These are phyloP conservation scores for Rosalia funebris DNA, from an alignment of 2,888 invertebrate species.

Conservation along the genomic window DNA sequence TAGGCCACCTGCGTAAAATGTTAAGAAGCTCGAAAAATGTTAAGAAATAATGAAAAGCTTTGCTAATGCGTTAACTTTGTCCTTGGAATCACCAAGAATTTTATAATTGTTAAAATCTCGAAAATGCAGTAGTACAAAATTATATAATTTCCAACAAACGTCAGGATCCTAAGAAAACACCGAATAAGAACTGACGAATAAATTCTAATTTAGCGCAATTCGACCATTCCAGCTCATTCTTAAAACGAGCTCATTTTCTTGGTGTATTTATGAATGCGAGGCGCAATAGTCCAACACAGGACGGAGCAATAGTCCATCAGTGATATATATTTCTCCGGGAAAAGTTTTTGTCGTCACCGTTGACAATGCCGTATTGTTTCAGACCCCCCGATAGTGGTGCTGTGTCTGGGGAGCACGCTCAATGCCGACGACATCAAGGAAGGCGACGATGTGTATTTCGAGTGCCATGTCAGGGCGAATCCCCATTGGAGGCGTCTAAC, in stretches of 20 bases:
- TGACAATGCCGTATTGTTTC: constrained; percentile 55
- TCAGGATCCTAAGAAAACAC: too few species aligned
- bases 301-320: constrained; percentile 48
- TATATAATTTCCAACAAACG: too few species aligned
- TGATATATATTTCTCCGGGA: constrained; percentile 56
- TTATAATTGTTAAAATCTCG: too few species aligned
- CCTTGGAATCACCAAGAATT: too few species aligned
- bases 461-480: constrained; percentile 90
- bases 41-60: too few species aligned
- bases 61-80: too few species aligned
- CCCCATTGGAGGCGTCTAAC: constrained; percentile 85
- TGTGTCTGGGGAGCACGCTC: constrained; percentile 84
- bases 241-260: constrained; percentile 44
- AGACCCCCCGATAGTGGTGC: constrained; percentile 87
- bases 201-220: constrained; percentile 15
- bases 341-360: constrained; percentile 47
- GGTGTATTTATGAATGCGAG: constrained; percentile 39
- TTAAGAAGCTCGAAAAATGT: too few species aligned
- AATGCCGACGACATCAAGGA: constrained; percentile 90
- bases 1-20: too few species aligned
- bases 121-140: too few species aligned
- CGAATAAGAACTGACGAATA: constrained; percentile 9
- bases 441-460: constrained; percentile 92
- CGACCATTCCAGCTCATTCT: constrained; percentile 20
- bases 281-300: constrained; percentile 16